Conservation (phyloP, 1,140 invertebrate genomes). For the Metaphire vulgaris region DNA sequence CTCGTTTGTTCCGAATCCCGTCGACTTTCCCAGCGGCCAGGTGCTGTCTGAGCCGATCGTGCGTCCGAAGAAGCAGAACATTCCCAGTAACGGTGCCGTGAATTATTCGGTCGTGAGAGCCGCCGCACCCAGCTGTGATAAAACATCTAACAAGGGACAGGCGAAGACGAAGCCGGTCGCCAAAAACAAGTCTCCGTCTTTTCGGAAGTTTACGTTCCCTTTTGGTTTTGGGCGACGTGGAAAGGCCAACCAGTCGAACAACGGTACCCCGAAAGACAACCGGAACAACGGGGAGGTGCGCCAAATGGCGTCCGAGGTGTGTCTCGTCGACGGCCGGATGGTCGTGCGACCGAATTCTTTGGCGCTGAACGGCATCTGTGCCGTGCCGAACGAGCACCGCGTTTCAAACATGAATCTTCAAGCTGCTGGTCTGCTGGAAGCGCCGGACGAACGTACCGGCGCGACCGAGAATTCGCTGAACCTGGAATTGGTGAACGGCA, state of each 20-base stretch:
- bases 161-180: not conserved
- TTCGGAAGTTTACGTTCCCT: not conserved
- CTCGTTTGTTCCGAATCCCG: slow-evolving; percentile 69
- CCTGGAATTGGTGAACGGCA: not conserved
- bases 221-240: not conserved
- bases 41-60: slow-evolving; percentile 27
- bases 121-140: not conserved
- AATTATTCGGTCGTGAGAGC: not conserved
- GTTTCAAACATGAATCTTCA: not conserved
- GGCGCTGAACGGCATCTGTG: not conserved
- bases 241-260: not conserved
- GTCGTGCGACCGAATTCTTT: not conserved
- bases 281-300: not conserved
- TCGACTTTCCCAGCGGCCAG: slow-evolving; percentile 51
- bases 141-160: not conserved
- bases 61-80: slow-evolving; percentile 57
- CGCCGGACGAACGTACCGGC: not conserved
- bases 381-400: not conserved
- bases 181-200: not conserved
- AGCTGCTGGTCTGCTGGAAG: no score
- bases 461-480: not conserved
- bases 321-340: not conserved
- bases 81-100: slow-evolving; percentile 34
- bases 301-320: not conserved
- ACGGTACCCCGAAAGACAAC: not conserved